phyloP scores from a whole-genome alignment of 2,113 vertebrate genomes.

The human (Homo sapiens) region DNA sequence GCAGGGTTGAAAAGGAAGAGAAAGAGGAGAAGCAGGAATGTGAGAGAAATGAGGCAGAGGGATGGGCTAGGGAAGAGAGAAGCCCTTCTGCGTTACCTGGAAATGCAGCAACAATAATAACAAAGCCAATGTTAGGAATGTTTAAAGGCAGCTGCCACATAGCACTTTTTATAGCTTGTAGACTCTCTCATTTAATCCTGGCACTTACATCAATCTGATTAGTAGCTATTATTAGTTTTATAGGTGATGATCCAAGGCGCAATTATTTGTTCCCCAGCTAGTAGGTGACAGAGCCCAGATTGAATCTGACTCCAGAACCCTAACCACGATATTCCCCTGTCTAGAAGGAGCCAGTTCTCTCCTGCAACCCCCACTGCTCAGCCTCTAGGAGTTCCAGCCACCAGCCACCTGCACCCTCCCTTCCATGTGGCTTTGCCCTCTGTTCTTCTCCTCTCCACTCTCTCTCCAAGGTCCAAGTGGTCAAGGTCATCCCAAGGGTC shows the following conservation, averaged over 20 bases:
- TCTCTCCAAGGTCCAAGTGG: neutral
- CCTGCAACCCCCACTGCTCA: neutral
- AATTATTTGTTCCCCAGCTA: neutral
- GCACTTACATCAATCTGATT: neutral
- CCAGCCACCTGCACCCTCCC: neutral
- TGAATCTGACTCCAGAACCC: neutral
- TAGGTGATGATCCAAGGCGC: neutral
- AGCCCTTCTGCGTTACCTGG: neutral
- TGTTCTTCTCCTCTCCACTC: accelerated
- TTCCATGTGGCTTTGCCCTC: neutral
- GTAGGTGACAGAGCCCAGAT: neutral
- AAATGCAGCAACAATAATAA: neutral
- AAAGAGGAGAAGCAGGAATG: neutral
- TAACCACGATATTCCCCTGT: neutral
- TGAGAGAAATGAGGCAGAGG: neutral
- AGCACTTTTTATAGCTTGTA: neutral
- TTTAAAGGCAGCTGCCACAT: neutral
- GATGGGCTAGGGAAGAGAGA: neutral
- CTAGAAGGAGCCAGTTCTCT: neutral
- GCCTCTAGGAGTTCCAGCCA: neutral
- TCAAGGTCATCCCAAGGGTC: neutral
- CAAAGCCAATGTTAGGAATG: no score
- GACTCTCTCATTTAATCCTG: neutral
- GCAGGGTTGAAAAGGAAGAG: neutral
- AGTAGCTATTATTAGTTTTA: neutral